Evolutionary conservation across 2,113 vertebrate genomes (phyloP).

Genomic region (Eulemur macaco): DNA sequence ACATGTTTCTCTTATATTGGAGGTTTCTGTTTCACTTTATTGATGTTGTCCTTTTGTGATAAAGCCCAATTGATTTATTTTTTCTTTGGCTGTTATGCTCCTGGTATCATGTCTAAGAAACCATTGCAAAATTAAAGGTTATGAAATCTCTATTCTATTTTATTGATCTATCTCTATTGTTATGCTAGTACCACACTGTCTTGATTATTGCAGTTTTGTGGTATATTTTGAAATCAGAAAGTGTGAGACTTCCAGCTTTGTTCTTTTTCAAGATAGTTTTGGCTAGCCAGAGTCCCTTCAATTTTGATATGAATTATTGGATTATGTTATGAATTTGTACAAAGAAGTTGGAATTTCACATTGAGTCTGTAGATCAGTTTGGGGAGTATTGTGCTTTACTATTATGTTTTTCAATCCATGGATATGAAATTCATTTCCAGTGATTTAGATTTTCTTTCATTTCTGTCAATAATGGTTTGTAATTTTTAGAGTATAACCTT

Average conservation of each 20-base stretch:
- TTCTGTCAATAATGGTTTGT: neutral
- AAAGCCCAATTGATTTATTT: neutral
- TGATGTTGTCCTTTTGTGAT: neutral
- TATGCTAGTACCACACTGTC: neutral
- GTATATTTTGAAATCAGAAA: neutral
- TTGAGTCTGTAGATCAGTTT: neutral
- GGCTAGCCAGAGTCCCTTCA: neutral
- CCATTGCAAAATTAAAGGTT: neutral
- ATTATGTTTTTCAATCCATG: neutral
- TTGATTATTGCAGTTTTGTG: neutral
- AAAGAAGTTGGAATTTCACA: neutral
- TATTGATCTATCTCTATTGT: neutral
- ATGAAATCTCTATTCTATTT: neutral
- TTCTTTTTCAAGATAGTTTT: neutral
- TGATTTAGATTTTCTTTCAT: neutral
- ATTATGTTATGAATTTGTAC: neutral
- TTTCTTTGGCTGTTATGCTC: neutral
- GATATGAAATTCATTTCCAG: neutral
- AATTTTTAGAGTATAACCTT: neutral
- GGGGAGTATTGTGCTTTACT: neutral
- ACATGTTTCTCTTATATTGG: neutral
- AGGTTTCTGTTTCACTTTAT: neutral
- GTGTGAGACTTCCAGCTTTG: neutral
- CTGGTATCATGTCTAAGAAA: neutral
- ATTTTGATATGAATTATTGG: neutral